phyloP scores from a whole-genome alignment of 1,140 invertebrate genomes.

The Triops longicaudatus region DNA sequence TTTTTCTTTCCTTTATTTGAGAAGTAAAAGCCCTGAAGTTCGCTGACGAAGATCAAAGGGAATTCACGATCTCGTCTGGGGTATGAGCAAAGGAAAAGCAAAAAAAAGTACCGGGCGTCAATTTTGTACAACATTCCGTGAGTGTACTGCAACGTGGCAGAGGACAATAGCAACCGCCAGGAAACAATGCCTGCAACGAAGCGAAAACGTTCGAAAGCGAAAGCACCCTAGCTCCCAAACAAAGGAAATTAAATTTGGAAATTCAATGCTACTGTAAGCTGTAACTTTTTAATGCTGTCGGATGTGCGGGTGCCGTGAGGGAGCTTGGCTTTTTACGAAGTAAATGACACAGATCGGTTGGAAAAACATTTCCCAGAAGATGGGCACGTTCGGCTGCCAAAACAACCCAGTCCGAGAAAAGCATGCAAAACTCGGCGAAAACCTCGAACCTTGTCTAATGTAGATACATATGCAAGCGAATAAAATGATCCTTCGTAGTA shows the following conservation, averaged over 20 bases:
- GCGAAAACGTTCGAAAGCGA: conserved; percentile 6
- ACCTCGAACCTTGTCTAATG: neutral
- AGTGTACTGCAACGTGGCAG: neutral
- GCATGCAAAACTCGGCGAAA: neutral
- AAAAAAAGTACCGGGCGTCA: neutral
- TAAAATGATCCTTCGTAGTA: neutral
- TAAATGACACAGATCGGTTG: no score
- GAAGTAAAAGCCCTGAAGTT: no score
- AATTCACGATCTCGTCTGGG: no score
- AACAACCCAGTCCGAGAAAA: neutral
- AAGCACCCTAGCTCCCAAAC: neutral
- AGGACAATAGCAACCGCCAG: neutral
- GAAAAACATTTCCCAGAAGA: no score
- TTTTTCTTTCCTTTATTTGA: no score
- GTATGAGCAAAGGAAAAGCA: neutral
- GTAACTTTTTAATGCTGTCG: no score
- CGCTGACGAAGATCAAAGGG: no score
- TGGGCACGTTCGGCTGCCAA: no score
- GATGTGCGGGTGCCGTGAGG: no score
- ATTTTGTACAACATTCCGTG: neutral
- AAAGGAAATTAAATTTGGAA: neutral
- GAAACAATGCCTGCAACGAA: neutral
- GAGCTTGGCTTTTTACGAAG: no score
- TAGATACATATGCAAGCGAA: neutral
- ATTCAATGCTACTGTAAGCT: neutral